A percentile compares a stretch with the other conserved stretches of the same genome.
Evolutionary conservation across 2,888 invertebrate species (phyloP).

Genomic region (Actias luna): DNA sequence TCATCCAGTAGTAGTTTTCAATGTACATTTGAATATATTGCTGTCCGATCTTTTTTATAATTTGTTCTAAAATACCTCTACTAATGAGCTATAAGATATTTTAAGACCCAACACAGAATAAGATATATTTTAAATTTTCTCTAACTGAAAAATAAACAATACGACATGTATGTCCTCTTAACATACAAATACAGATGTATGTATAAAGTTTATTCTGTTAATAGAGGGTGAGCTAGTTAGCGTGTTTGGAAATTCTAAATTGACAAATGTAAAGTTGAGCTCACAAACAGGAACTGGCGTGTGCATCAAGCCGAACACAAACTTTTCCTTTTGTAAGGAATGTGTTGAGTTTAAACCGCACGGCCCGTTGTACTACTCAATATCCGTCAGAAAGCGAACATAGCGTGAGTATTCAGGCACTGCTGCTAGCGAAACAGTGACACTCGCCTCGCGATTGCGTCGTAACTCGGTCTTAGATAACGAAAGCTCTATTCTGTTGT

Average conservation of each 20-base stretch:
- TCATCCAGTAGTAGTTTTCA: no score
- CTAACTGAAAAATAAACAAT: background rate
- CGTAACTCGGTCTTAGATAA: constrained; percentile 6
- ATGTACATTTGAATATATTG: no score
- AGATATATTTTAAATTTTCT: no score
- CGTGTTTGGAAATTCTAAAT: constrained; percentile 48
- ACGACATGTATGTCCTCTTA: background rate
- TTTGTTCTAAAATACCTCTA: no score
- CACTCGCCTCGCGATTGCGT: constrained; percentile 41
- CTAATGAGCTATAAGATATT: no score
- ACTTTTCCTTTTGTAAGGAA: constrained; percentile 72
- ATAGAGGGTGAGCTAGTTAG: constrained; percentile 19
- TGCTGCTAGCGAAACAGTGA: constrained; percentile 37
- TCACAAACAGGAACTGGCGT: constrained; percentile 54
- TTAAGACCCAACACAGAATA: no score
- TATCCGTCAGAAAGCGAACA: constrained; percentile 61
- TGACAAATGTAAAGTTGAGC: constrained; percentile 63
- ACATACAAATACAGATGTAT: no score
- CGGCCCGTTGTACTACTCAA: constrained; percentile 55
- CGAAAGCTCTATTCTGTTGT: background rate
- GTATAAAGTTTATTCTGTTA: background rate
- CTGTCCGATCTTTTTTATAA: no score
- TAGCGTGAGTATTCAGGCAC: constrained; percentile 59
- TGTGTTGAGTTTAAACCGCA: constrained; percentile 63
- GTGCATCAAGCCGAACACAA: constrained; percentile 69